These are phyloP conservation scores for Cheilinus undulatus DNA, from an alignment of 2,113 vertebrate genomes.

Conservation along the genomic window DNA sequence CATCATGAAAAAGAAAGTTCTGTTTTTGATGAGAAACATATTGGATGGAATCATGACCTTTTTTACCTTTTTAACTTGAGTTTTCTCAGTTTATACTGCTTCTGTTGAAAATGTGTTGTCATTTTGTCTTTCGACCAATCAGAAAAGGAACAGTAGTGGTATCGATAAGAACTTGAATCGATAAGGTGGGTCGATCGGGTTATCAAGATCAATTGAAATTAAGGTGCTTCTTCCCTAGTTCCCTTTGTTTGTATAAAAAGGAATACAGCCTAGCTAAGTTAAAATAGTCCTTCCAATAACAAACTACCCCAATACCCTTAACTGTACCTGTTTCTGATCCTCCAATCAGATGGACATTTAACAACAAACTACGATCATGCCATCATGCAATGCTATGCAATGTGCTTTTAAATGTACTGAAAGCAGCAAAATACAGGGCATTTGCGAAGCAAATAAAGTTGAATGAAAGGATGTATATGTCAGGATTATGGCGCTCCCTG, in stretches of 20 bases:
- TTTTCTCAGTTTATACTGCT: no score
- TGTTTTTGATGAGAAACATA: no score
- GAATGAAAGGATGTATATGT: not conserved
- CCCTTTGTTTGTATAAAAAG: not conserved
- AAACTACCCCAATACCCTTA: not conserved
- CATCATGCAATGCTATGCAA: not conserved
- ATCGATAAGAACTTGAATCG: no score
- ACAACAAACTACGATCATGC: not conserved
- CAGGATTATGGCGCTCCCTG: not conserved
- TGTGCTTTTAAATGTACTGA: not conserved
- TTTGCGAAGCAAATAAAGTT: slow-evolving; percentile 19
- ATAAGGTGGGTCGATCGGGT: no score
- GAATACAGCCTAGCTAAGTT: not conserved
- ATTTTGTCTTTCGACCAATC: no score
- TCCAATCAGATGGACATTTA: not conserved
- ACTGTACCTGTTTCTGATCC: not conserved
- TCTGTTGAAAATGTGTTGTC: no score
- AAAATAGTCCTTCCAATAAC: not conserved
- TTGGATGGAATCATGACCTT: no score
- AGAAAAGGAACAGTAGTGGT: no score
- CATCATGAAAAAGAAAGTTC: no score
- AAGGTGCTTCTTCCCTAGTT: no score
- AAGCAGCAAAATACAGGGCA: not conserved
- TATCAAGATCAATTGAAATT: no score
- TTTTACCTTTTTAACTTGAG: no score